Percentiles rank a stretch among this genome's conserved stretches.
phyloP scores from a whole-genome alignment of 2,113 vertebrate species.

The Catharus fuscescens region DNA sequence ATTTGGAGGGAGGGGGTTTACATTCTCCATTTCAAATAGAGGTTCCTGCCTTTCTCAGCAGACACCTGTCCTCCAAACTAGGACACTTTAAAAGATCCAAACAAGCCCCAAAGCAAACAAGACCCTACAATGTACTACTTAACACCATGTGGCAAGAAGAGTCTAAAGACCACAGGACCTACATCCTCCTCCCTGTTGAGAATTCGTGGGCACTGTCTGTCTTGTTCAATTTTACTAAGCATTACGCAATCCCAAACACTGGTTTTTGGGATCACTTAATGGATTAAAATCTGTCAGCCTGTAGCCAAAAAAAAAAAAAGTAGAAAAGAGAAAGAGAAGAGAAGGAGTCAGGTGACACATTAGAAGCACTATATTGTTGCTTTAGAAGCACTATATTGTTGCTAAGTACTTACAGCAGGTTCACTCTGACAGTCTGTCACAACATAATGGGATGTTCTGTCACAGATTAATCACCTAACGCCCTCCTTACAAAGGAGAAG shows the following conservation, averaged over 20 bases:
- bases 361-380: slow-evolving; percentile 31
- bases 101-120: background rate
- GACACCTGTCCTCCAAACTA: too few relatives aligned
- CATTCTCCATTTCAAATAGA: too few relatives aligned
- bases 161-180: background rate
- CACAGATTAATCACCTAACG: slow-evolving; percentile 63
- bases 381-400: slow-evolving; percentile 38
- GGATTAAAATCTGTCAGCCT: slow-evolving; percentile 80
- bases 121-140: background rate
- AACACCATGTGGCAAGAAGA: background rate
- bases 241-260: background rate
- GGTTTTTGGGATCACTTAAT: slow-evolving; percentile 79
- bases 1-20: too few relatives aligned
- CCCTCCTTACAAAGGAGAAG: slow-evolving; percentile 78
- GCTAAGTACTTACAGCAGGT: slow-evolving; percentile 74
- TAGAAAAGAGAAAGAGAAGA: background rate
- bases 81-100: background rate
- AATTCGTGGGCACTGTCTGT: background rate
- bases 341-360: slow-evolving; percentile 69
- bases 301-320: background rate
- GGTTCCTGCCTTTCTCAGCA: too few relatives aligned
- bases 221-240: background rate
- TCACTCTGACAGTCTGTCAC: slow-evolving; percentile 80
- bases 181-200: background rate
- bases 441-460: slow-evolving; percentile 77